Conservation (phyloP, 2,113 vertebrate species). For the Lycaon pictus region DNA sequence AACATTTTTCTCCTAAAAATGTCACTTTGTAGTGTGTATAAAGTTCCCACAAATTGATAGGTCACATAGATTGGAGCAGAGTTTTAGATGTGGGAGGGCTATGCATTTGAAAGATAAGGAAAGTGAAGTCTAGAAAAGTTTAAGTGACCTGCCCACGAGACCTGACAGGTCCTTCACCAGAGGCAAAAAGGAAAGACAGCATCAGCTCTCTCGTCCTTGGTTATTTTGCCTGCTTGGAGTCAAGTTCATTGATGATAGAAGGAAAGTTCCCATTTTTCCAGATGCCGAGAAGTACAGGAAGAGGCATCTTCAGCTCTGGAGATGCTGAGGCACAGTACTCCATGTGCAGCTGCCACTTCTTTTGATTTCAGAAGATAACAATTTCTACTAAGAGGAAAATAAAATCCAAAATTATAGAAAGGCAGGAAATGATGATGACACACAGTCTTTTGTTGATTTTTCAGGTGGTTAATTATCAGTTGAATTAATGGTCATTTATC, state of each 20-base stretch:
- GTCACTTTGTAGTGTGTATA: neutral
- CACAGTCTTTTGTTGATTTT: constrained; percentile 43
- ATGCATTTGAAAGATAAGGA: neutral
- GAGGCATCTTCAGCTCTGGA: neutral
- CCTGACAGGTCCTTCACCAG: neutral
- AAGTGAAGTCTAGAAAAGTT: neutral
- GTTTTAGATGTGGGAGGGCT: neutral
- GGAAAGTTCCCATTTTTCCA: neutral
- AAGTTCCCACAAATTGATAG: neutral
- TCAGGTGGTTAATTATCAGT: constrained; percentile 76
- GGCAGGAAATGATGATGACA: constrained; percentile 62
- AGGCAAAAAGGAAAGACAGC: neutral
- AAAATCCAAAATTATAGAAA: constrained; percentile 64
- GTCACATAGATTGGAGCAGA: neutral
- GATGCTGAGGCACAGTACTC: neutral
- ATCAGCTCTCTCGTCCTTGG: neutral
- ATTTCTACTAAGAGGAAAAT: constrained; percentile 51
- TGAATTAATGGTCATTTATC: constrained; percentile 72
- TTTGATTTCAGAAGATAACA: constrained; percentile 21
- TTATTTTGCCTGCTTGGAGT: neutral
- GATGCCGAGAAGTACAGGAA: neutral
- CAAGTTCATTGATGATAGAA: neutral
- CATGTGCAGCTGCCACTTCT: neutral
- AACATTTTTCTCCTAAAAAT: neutral
- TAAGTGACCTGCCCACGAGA: neutral